A percentile compares a stretch with the other conserved stretches of the same genome.
phyloP scores from a whole-genome alignment of 37 sponge, comb jelly and placozoan genomes.

The Ianthella basta region DNA sequence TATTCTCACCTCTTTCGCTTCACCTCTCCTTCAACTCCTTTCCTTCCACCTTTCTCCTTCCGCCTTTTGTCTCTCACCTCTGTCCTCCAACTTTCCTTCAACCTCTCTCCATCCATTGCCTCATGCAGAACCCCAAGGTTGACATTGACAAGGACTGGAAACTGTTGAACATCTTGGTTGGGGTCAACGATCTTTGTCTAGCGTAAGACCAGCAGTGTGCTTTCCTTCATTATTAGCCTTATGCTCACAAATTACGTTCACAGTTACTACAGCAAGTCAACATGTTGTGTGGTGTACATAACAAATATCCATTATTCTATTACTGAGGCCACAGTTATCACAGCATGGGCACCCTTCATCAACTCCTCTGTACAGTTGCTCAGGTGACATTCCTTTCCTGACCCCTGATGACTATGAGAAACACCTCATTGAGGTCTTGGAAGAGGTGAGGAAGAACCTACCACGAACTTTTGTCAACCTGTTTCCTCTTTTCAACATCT shows the following conservation, averaged over 20 bases:
- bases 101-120: too few species aligned
- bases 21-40: too few species aligned
- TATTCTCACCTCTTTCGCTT: too few species aligned
- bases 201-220: slow-evolving; percentile 35
- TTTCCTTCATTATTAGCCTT: too few species aligned
- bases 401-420: slow-evolving; percentile 68
- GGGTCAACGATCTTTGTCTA: slow-evolving; percentile 81
- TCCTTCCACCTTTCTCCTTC: too few species aligned
- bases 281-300: too few species aligned
- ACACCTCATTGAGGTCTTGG: slow-evolving; percentile 53
- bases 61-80: too few species aligned
- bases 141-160: slow-evolving; percentile 90
- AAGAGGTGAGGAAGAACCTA: slow-evolving; percentile 54
- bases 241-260: too few species aligned
- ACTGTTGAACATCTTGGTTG: slow-evolving; percentile 74
- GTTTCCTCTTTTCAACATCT: slow-evolving; percentile 71
- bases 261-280: too few species aligned
- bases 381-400: slow-evolving; percentile 56
- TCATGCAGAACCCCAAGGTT: slow-evolving; percentile 47
- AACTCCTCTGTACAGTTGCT: slow-evolving; percentile 49
- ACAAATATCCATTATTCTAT: too few species aligned
- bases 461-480: slow-evolving; percentile 83
- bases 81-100: too few species aligned
- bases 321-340: neutral
- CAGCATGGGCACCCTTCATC: neutral